Evolutionary conservation across 2,797 vertebrate genomes (phyloP).

Genomic region (Sebastiscus tertius): DNA sequence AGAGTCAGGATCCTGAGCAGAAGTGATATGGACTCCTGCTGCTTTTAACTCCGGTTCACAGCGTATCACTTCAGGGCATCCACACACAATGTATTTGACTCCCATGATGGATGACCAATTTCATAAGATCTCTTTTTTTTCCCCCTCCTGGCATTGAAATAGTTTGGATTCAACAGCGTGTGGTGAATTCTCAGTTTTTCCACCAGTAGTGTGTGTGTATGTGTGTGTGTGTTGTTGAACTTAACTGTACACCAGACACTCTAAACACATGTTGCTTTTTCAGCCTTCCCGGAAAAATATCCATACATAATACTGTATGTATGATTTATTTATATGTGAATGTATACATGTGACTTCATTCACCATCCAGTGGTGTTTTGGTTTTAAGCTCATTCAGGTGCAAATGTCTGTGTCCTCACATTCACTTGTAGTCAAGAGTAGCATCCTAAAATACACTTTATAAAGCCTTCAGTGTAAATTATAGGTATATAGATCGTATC

Average conservation of each 20-base stretch:
- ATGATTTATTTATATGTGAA: not conserved
- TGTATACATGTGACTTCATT: not conserved
- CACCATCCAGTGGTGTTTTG: rapidly evolving
- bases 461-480: too few species aligned
- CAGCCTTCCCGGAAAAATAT: not conserved
- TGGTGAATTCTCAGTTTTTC: constrained; percentile 30
- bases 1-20: not conserved
- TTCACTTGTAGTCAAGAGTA: not conserved
- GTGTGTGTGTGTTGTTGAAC: not conserved
- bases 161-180: constrained; percentile 21
- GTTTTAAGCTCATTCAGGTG: not conserved
- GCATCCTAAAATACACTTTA: not conserved
- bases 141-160: constrained; percentile 1
- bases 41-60: constrained; percentile 4
- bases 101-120: constrained; percentile 12
- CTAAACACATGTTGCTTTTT: constrained; percentile 9
- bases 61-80: constrained; percentile 15
- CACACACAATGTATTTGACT: constrained; percentile 18
- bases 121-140: constrained; percentile 11
- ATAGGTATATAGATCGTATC: not conserved
- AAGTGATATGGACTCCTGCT: constrained; percentile 1
- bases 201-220: constrained; percentile 3
- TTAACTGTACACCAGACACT: constrained; percentile 3
- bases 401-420: not conserved
- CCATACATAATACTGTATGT: not conserved